A percentile compares a stretch with the other conserved stretches of the same genome.
Evolutionary conservation across 2,888 invertebrate genomes (phyloP).

Genomic region (Habrosyne pyritoides): DNA sequence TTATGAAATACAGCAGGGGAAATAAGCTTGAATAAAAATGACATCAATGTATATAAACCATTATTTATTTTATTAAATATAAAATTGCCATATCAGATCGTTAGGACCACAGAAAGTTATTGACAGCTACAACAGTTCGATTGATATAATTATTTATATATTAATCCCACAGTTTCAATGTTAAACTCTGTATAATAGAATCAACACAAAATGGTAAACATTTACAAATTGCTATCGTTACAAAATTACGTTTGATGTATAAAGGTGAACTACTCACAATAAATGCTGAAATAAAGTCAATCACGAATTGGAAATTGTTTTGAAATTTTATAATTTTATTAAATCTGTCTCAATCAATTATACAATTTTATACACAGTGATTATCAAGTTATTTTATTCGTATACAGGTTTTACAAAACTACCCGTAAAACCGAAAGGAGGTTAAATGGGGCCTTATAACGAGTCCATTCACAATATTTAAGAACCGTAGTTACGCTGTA

Average conservation of each 20-base stretch:
- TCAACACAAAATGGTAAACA: conserved; percentile 71
- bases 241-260: conserved; percentile 6
- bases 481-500: no score
- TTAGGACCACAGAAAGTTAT: conserved; percentile 63
- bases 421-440: no score
- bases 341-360: no score
- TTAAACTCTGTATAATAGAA: conserved; percentile 79
- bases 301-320: background rate
- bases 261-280: conserved; percentile 1
- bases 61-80: conserved; percentile 75
- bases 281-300: background rate
- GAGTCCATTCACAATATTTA: no score
- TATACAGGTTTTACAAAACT: no score
- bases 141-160: conserved; percentile 48
- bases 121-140: conserved; percentile 66
- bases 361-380: no score
- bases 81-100: conserved; percentile 70
- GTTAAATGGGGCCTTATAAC: no score
- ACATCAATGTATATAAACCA: conserved; percentile 52
- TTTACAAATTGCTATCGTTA: conserved; percentile 52
- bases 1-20: background rate
- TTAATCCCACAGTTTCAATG: conserved; percentile 47
- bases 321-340: no score
- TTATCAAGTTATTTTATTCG: conserved; percentile 5
- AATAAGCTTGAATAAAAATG: conserved; percentile 23